A percentile compares a stretch with the other conserved stretches of the same genome.
phyloP scores from a whole-genome alignment of 2,888 invertebrate genomes.

The Lasioglossum villosulum region DNA sequence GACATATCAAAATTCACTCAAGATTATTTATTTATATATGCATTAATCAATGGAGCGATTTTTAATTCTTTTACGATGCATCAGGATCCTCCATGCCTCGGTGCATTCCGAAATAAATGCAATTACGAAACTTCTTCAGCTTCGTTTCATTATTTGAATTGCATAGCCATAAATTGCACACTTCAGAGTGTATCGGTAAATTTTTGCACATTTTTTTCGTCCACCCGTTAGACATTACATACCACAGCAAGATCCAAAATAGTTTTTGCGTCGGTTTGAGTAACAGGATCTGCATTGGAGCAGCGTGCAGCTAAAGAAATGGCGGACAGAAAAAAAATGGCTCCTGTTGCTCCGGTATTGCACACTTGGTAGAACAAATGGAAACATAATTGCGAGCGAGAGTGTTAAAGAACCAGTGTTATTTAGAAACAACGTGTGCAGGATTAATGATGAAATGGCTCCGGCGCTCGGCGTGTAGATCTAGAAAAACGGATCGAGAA shows the following conservation, averaged over 20 bases:
- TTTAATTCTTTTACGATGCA: neutral
- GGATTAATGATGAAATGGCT: constrained; percentile 1
- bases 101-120: neutral
- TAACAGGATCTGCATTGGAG: neutral
- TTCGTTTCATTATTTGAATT: neutral
- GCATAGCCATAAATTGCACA: neutral
- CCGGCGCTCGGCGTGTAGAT: neutral
- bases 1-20: neutral
- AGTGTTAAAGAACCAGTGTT: constrained; percentile 32
- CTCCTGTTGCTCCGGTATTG: neutral
- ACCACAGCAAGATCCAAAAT: neutral
- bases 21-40: neutral
- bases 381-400: constrained; percentile 1
- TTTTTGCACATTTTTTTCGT: neutral
- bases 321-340: neutral
- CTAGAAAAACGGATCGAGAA: constrained; percentile 21
- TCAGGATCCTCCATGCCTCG: neutral
- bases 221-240: neutral
- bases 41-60: neutral
- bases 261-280: neutral
- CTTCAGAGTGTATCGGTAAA: neutral
- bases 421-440: neutral
- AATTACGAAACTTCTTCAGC: neutral
- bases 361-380: neutral
- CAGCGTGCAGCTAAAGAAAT: neutral